Conservation (phyloP, 2,797 vertebrate genomes). For the Adrianichthys oophorus region DNA sequence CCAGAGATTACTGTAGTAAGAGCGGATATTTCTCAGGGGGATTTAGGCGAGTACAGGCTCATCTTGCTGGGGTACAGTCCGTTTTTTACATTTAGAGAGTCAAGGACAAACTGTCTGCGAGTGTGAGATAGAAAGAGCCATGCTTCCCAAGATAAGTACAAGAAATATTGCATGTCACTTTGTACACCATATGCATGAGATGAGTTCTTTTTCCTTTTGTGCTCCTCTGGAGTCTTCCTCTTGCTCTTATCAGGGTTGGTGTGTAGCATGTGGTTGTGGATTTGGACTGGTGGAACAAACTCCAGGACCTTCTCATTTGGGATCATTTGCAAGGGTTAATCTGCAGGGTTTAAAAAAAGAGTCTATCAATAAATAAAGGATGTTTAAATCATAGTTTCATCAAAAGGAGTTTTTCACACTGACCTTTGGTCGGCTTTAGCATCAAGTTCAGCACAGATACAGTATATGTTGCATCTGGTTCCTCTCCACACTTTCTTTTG, state of each 20-base stretch:
- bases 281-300: neutral
- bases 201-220: conserved; percentile 2
- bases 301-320: too few relatives aligned
- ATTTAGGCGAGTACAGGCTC: conserved; percentile 12
- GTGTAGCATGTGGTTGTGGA: conserved; percentile 21
- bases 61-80: conserved; percentile 10
- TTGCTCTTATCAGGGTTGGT: conserved; percentile 30
- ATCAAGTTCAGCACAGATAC: conserved; percentile 9
- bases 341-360: conserved; percentile 38
- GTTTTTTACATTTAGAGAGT: conserved; percentile 37
- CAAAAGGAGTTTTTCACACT: conserved; percentile 26
- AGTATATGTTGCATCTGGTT: conserved; percentile 16
- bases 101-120: conserved; percentile 39
- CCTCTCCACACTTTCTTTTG: neutral
- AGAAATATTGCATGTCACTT: conserved; percentile 4
- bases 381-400: conserved; percentile 31
- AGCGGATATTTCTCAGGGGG: conserved; percentile 18
- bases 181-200: conserved; percentile 2
- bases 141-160: conserved; percentile 22
- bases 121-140: conserved; percentile 23
- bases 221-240: conserved; percentile 15
- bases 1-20: conserved; percentile 9
- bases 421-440: conserved; percentile 38
- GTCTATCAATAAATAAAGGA: conserved; percentile 41
- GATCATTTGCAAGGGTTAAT: conserved; percentile 22